Conservation (phyloP, 2,888 invertebrate species). For the Empis stercorea region DNA sequence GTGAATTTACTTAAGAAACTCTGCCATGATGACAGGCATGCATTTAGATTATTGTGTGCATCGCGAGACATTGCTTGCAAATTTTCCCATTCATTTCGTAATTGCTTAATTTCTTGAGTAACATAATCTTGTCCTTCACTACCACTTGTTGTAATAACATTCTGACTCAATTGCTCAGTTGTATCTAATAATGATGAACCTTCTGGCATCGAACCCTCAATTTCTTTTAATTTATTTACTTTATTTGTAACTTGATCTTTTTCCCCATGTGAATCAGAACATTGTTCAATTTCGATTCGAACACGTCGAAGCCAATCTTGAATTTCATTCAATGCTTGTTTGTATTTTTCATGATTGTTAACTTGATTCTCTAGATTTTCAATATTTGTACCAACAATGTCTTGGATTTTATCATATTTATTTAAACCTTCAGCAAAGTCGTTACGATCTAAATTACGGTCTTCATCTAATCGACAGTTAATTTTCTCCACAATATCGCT, state of each 20-base stretch:
- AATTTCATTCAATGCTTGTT: slow-evolving; percentile 66
- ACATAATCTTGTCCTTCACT: slow-evolving; percentile 72
- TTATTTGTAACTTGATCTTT: slow-evolving; percentile 64
- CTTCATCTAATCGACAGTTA: slow-evolving; percentile 58
- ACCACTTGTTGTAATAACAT: slow-evolving; percentile 63
- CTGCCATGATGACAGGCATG: slow-evolving; percentile 69
- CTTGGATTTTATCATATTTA: slow-evolving; percentile 57
- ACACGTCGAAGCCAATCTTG: slow-evolving; percentile 75
- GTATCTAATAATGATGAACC: slow-evolving; percentile 61
- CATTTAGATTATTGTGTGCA: slow-evolving; percentile 57
- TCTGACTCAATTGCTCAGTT: slow-evolving; percentile 59
- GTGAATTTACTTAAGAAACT: slow-evolving; percentile 62
- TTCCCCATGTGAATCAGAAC: slow-evolving; percentile 79
- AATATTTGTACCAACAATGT: slow-evolving; percentile 51
- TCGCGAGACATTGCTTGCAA: slow-evolving; percentile 64
- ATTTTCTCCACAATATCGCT: slow-evolving; percentile 65
- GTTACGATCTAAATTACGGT: slow-evolving; percentile 49
- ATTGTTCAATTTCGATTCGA: slow-evolving; percentile 70
- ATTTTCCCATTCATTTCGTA: slow-evolving; percentile 71
- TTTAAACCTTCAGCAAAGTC: slow-evolving; percentile 58
- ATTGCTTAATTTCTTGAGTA: slow-evolving; percentile 65
- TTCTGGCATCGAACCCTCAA: slow-evolving; percentile 53
- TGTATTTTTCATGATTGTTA: slow-evolving; percentile 75
- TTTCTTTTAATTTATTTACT: slow-evolving; percentile 57
- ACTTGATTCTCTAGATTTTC: slow-evolving; percentile 70